A percentile compares a stretch with the other conserved stretches of the same genome.
Evolutionary conservation across 2,113 vertebrate genomes (phyloP).

Genomic region (Otis tarda): DNA sequence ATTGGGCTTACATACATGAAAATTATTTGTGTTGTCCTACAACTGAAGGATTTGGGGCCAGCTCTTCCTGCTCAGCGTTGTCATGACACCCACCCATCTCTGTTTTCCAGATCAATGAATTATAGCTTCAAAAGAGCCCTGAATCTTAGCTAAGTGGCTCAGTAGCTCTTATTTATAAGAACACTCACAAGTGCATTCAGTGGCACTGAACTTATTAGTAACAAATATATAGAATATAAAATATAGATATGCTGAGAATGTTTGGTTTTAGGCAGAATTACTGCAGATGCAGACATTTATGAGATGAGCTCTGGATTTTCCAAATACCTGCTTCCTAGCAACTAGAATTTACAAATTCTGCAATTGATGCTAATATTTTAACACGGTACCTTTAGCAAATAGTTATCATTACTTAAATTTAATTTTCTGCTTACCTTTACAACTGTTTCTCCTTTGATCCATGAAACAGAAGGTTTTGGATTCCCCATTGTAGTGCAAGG

Average conservation of each 20-base stretch:
- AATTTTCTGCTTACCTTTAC: slow-evolving; percentile 81
- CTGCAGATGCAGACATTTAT: neutral
- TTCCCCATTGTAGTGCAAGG: slow-evolving; percentile 92
- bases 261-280: neutral
- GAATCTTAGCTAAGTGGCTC: neutral
- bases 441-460: slow-evolving; percentile 91
- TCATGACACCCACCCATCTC: neutral
- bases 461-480: slow-evolving; percentile 93
- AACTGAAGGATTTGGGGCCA: neutral
- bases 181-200: neutral
- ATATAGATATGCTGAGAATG: neutral
- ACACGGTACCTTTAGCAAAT: neutral
- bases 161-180: neutral
- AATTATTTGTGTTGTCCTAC: neutral
- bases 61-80: neutral
- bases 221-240: neutral
- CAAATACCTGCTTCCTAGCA: neutral
- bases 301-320: neutral
- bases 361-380: neutral
- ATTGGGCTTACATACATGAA: neutral
- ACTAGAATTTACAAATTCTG: neutral
- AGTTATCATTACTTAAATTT: neutral
- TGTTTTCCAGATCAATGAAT: neutral
- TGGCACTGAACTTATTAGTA: neutral
- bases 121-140: neutral